phyloP scores from a whole-genome alignment of 2,113 vertebrate species.

The Stomatorhinus ivindoensis region DNA sequence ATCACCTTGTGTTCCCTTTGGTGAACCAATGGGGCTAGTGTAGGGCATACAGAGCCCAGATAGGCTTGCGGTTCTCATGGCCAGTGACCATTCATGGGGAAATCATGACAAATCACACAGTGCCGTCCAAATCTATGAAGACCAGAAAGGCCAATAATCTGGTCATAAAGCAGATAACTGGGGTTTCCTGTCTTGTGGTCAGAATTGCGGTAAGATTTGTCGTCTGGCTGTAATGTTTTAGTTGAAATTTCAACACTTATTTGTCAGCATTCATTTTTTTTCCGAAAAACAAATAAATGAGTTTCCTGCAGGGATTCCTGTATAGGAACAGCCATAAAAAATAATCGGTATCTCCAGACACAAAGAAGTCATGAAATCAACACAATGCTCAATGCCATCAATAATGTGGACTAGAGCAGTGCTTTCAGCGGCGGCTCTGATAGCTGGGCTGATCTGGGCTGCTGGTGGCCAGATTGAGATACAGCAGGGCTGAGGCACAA shows the following conservation, averaged over 20 bases:
- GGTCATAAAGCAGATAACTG: not conserved
- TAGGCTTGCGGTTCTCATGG: slow-evolving; percentile 43
- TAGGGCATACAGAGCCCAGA: slow-evolving; percentile 62
- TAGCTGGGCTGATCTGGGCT: not conserved
- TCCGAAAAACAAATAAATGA: not conserved
- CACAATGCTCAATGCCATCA: not conserved
- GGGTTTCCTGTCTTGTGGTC: not conserved
- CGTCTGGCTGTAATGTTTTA: not conserved
- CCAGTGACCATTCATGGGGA: no score
- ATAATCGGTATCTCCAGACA: not conserved
- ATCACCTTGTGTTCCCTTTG: slow-evolving; percentile 29
- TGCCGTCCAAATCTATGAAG: not conserved
- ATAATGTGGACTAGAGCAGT: not conserved
- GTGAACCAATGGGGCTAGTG: slow-evolving; percentile 59
- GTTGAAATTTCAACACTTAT: not conserved
- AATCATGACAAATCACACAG: slow-evolving; percentile 60
- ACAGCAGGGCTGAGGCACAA: not conserved
- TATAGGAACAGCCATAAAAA: not conserved
- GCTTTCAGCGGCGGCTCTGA: not conserved
- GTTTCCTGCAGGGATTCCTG: not conserved
- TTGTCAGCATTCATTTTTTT: slow-evolving; percentile 11
- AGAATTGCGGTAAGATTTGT: not conserved
- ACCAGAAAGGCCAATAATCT: not conserved
- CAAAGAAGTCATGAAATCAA: not conserved
- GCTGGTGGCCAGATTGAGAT: not conserved